Conservation (phyloP, 64 coral and sea anemone species). For the Porites lutea region DNA sequence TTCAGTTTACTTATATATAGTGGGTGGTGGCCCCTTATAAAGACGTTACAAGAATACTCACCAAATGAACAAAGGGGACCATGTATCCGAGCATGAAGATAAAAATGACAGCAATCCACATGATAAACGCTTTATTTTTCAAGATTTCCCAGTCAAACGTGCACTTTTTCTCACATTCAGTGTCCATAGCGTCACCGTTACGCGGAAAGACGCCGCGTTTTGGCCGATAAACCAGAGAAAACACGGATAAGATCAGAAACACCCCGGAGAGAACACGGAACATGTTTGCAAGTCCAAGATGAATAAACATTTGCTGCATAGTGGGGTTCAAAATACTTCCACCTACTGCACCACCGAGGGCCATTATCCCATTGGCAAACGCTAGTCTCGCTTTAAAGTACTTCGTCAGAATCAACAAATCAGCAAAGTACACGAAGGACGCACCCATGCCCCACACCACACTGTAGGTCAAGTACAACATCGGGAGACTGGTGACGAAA, state of each 20-base stretch:
- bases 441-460: slow-evolving; percentile 78
- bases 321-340: slow-evolving; percentile 52
- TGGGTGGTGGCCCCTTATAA: too few species aligned
- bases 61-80: slow-evolving; percentile 72
- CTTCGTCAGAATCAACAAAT: slow-evolving; percentile 63
- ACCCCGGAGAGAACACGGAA: slow-evolving; percentile 49
- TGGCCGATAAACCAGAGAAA: slow-evolving; percentile 44
- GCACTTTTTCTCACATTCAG: slow-evolving; percentile 3
- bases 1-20: too few species aligned
- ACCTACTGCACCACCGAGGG: slow-evolving; percentile 58
- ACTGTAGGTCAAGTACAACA: slow-evolving; percentile 88
- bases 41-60: not conserved
- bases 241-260: slow-evolving; percentile 19
- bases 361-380: slow-evolving; percentile 62
- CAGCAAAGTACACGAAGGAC: slow-evolving; percentile 65
- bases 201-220: not conserved
- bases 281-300: slow-evolving; percentile 49
- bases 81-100: slow-evolving; percentile 70
- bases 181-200: not conserved
- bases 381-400: slow-evolving; percentile 53
- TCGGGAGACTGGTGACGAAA: slow-evolving; percentile 70
- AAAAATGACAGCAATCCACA: slow-evolving; percentile 53
- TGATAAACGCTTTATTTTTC: slow-evolving; percentile 55
- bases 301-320: slow-evolving; percentile 56
- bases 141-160: slow-evolving; percentile 67